Evolutionary conservation across 2,797 vertebrate species (phyloP).

Genomic region (Peromyscus nudipes): DNA sequence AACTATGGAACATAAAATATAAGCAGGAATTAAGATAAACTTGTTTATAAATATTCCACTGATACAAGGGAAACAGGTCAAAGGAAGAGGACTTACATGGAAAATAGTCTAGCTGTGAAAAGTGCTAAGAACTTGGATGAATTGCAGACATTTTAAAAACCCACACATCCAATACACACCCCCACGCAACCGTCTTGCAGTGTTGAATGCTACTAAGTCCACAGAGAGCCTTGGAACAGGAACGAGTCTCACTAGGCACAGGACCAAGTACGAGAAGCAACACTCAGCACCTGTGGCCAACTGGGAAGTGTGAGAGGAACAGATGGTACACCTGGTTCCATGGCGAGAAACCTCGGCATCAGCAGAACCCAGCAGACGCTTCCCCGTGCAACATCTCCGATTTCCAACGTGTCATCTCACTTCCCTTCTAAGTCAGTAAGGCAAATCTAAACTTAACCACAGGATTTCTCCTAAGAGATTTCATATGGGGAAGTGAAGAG

Average conservation of each 20-base stretch:
- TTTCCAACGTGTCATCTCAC: constrained; percentile 82
- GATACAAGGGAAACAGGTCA: constrained; percentile 63
- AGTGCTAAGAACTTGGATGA: constrained; percentile 70
- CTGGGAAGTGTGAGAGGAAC: constrained; percentile 82
- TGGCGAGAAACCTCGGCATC: constrained; percentile 77
- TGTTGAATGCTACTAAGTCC: constrained; percentile 78
- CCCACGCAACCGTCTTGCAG: constrained; percentile 75
- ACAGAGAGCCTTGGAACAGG: constrained; percentile 74
- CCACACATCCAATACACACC: constrained; percentile 71
- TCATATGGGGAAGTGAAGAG: constrained; percentile 73
- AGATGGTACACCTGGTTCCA: constrained; percentile 79
- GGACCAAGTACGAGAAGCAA: constrained; percentile 82
- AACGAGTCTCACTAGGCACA: constrained; percentile 78
- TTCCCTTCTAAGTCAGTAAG: constrained; percentile 81
- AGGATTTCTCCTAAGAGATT: constrained; percentile 82
- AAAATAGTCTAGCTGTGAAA: constrained; percentile 66
- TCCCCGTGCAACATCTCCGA: constrained; percentile 80
- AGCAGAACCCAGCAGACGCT: constrained; percentile 80
- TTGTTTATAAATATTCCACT: constrained; percentile 42
- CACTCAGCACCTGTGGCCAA: constrained; percentile 85
- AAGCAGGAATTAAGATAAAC: constrained; percentile 55
- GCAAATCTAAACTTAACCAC: constrained; percentile 82
- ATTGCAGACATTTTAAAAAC: constrained; percentile 75
- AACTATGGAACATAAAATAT: constrained; percentile 52
- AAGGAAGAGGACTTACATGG: constrained; percentile 53